These are phyloP conservation scores for Drosophila azteca DNA, from an alignment of 1,140 invertebrate genomes.

Conservation along the genomic window DNA sequence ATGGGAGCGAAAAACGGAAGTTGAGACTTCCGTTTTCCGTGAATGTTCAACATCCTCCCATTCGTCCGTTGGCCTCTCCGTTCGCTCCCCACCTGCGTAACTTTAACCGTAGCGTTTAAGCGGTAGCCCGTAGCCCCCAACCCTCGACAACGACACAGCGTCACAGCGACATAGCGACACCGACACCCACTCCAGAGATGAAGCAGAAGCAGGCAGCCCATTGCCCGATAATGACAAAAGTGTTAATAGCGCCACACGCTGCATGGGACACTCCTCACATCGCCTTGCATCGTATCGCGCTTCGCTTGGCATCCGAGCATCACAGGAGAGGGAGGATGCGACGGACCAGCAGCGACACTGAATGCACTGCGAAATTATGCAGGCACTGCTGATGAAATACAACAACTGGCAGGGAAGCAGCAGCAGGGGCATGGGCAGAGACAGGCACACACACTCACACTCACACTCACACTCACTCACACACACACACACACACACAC, in stretches of 20 bases:
- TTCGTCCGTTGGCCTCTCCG: neutral
- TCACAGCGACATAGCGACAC: neutral
- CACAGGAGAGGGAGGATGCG: neutral
- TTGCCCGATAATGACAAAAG: conserved; percentile 76
- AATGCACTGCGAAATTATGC: conserved; percentile 72
- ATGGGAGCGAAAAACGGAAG: conserved; percentile 68
- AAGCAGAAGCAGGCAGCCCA: neutral
- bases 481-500: too few species aligned
- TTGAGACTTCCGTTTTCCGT: conserved; percentile 64
- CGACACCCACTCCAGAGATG: conserved; percentile 8
- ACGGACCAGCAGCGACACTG: conserved; percentile 21
- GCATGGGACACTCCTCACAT: conserved; percentile 46
- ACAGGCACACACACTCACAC: neutral
- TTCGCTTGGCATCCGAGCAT: conserved; percentile 12
- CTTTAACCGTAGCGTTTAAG: conserved; percentile 46
- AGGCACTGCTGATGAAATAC: conserved; percentile 74
- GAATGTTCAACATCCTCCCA: conserved; percentile 1
- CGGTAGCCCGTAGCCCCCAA: neutral
- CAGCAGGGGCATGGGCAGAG: neutral
- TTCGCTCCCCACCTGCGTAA: conserved; percentile 44
- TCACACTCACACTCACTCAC: too few species aligned
- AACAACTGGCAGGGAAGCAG: conserved; percentile 28
- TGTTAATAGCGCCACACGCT: conserved; percentile 77
- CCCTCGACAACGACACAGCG: neutral
- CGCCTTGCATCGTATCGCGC: conserved; percentile 16